Evolutionary conservation across 1,140 invertebrate genomes (phyloP).

Genomic region (Mya arenaria): DNA sequence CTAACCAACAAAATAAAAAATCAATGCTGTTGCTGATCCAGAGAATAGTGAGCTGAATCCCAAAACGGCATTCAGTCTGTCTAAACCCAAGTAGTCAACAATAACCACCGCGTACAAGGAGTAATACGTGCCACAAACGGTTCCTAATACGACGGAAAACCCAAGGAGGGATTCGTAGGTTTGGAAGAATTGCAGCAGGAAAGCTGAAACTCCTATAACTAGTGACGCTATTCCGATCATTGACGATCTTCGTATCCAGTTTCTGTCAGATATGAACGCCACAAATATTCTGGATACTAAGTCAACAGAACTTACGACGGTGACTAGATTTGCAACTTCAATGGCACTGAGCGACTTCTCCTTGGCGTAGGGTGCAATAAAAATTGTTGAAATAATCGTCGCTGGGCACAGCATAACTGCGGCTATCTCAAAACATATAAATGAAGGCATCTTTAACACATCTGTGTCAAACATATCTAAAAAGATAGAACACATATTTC

Average conservation of each 20-base stretch:
- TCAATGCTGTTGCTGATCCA: not conserved
- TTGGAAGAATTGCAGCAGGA: not conserved
- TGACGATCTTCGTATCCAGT: conserved; percentile 4
- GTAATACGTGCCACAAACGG: not conserved
- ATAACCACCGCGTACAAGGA: not conserved
- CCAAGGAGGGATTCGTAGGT: not conserved
- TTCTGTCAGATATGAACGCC: not conserved
- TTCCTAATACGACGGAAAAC: not conserved
- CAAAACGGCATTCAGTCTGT: not conserved
- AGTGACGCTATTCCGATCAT: not conserved
- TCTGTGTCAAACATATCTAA: not conserved
- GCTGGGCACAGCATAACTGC: not conserved
- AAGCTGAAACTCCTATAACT: not conserved
- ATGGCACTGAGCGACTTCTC: not conserved
- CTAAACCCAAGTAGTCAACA: not conserved
- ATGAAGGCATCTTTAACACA: not conserved
- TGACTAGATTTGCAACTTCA: not conserved
- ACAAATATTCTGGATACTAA: not conserved
- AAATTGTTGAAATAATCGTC: not conserved
- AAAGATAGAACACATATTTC: not conserved
- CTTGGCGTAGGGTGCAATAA: conserved; percentile 18
- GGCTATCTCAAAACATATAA: not conserved
- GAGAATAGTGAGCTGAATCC: not conserved
- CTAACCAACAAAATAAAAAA: not conserved
- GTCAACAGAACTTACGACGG: not conserved